A percentile compares a stretch with the other conserved stretches of the same genome.
phyloP scores from a whole-genome alignment of 2,113 vertebrate species.

The Dipodomys merriami region DNA sequence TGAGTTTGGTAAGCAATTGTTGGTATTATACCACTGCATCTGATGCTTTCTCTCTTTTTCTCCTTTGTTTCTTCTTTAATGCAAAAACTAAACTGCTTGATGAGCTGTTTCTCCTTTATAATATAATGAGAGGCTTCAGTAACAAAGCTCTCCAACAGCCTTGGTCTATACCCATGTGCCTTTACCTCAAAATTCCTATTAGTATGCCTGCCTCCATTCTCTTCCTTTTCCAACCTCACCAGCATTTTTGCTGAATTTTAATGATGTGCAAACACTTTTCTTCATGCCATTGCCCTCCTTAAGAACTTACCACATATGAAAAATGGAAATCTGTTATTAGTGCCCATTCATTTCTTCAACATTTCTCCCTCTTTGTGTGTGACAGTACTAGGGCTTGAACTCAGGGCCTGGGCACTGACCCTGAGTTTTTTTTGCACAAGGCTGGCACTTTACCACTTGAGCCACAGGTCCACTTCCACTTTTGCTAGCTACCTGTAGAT shows the following conservation, averaged over 20 bases:
- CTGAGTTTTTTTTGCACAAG: too few relatives aligned
- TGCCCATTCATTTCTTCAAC: neutral
- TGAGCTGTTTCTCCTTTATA: neutral
- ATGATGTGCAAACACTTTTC: neutral
- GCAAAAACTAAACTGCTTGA: neutral
- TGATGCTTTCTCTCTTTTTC: neutral
- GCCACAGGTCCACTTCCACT: too few relatives aligned
- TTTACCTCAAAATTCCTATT: neutral
- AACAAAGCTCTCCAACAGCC: neutral
- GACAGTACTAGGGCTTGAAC: too few relatives aligned
- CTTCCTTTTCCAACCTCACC: neutral
- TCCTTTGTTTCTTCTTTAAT: slow-evolving; percentile 14
- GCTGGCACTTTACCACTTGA: too few relatives aligned
- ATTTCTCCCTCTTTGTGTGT: neutral
- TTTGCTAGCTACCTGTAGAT: too few relatives aligned
- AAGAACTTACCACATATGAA: neutral
- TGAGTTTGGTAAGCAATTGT: neutral
- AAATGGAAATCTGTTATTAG: neutral
- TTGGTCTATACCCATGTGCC: neutral
- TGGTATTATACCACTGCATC: neutral
- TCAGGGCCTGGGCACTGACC: too few relatives aligned
- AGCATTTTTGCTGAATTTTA: neutral
- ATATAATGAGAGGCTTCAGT: neutral
- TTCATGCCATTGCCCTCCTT: neutral
- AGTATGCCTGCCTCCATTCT: neutral